Conservation (phyloP, 2,888 invertebrate genomes). For the Drosophila prostipennis region DNA sequence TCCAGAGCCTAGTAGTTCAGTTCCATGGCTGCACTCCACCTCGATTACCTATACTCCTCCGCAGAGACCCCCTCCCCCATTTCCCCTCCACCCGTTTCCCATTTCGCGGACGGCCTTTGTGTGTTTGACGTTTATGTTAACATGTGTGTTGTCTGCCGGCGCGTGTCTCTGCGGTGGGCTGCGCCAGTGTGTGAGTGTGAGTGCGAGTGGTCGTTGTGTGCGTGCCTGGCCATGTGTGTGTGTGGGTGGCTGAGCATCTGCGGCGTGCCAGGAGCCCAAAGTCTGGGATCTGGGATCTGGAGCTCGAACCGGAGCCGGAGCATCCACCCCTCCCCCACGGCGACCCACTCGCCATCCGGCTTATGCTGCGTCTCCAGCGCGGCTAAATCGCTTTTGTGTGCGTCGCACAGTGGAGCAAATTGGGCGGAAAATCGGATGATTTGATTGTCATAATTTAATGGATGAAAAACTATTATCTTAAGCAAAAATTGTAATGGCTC, state of each 20-base stretch:
- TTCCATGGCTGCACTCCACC: conserved; percentile 33
- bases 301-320: conserved; percentile 42
- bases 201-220: conserved; percentile 10
- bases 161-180: conserved; percentile 57
- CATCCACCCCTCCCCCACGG: conserved; percentile 7
- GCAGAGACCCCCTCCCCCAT: background rate
- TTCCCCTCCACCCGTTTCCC: conserved; percentile 1
- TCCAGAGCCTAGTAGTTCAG: conserved; percentile 39
- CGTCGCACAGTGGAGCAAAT: conserved; percentile 55
- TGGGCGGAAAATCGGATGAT: conserved; percentile 9
- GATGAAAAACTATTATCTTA: background rate
- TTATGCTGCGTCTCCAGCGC: conserved; percentile 40
- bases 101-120: conserved; percentile 63
- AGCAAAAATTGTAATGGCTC: too few species aligned
- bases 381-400: conserved; percentile 48
- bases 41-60: conserved; percentile 29
- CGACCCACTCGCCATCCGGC: conserved; percentile 32
- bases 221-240: conserved; percentile 7
- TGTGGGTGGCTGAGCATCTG: conserved; percentile 64
- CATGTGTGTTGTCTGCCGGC: conserved; percentile 73
- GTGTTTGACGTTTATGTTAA: conserved; percentile 80
- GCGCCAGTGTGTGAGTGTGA: conserved; percentile 8
- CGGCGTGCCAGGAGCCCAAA: conserved; percentile 69
- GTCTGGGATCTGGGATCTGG: conserved; percentile 50
- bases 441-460: background rate